Percentiles rank a stretch among this genome's conserved stretches.
Conservation (phyloP, 2,888 invertebrate species). For the Yponomeuta malinellus region DNA sequence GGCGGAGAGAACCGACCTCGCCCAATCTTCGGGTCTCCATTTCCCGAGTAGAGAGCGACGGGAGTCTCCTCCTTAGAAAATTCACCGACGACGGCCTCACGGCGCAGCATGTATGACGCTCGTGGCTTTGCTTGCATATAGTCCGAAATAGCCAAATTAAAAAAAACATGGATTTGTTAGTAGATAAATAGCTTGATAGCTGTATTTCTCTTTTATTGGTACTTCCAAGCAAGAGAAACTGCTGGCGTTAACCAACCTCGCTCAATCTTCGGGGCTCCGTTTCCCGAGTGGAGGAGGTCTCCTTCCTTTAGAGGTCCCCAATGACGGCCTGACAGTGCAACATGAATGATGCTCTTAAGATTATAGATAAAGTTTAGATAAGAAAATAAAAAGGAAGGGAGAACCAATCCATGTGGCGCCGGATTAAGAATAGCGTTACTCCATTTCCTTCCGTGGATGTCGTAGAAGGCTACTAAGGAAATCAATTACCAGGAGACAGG, state of each 20-base stretch:
- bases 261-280: slow-evolving; percentile 82
- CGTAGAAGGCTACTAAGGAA: no score
- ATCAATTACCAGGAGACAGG: no score
- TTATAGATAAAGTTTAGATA: no score
- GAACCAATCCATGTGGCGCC: slow-evolving; percentile 52
- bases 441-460: no score
- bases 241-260: slow-evolving; percentile 68
- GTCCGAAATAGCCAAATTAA: no score
- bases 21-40: slow-evolving; percentile 82
- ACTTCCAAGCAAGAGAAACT: no score
- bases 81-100: slow-evolving; percentile 78
- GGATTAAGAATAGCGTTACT: no score
- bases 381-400: no score
- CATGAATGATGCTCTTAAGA: slow-evolving; percentile 72
- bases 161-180: no score
- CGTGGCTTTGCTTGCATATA: no score
- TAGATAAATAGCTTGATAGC: no score
- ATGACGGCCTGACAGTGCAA: slow-evolving; percentile 81
- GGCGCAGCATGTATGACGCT: slow-evolving; percentile 65
- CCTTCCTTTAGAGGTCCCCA: slow-evolving; percentile 76
- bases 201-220: no score
- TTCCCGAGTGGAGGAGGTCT: slow-evolving; percentile 78
- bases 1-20: slow-evolving; percentile 68
- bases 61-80: slow-evolving; percentile 78
- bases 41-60: slow-evolving; percentile 72